Conservation (phyloP, 2,113 vertebrate species). For the Psittacus erithacus region DNA sequence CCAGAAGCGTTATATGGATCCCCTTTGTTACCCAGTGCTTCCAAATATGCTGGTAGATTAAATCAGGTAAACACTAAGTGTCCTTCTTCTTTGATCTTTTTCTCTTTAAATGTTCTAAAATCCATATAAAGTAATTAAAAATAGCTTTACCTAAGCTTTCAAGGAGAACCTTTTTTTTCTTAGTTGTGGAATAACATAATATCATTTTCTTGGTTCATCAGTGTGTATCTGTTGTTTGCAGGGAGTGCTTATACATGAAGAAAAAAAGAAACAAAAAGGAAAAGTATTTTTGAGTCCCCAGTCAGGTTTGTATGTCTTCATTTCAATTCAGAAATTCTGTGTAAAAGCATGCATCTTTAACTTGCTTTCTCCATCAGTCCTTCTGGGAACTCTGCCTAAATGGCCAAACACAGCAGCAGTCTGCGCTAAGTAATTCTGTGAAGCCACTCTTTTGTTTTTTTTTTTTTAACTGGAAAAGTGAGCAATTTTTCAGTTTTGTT, state of each 20-base stretch:
- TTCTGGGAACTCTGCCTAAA: not conserved
- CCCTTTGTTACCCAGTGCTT: constrained; percentile 60
- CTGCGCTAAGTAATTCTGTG: not conserved
- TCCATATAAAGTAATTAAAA: not conserved
- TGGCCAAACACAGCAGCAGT: not conserved
- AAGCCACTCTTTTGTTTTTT: not conserved
- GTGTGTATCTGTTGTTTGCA: constrained; percentile 66
- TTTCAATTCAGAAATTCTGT: not conserved
- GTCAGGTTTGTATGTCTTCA: constrained; percentile 80
- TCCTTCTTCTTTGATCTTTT: not conserved
- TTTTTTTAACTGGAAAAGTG: not conserved
- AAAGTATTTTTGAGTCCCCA: constrained; percentile 86
- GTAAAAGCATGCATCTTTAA: not conserved
- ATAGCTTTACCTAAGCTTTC: not conserved
- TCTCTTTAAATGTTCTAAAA: not conserved
- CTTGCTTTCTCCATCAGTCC: not conserved
- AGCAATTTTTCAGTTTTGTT: not conserved
- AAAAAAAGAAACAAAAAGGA: constrained; percentile 86
- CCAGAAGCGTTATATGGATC: constrained; percentile 70
- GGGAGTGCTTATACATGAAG: constrained; percentile 80
- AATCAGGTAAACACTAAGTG: constrained; percentile 77
- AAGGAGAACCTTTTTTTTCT: not conserved
- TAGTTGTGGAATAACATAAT: not conserved
- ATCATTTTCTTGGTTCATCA: constrained; percentile 7
- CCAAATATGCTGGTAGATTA: constrained; percentile 73